These are phyloP conservation scores for Neolamprologus falcicula DNA, from an alignment of 2,113 vertebrate species.

Conservation along the genomic window DNA sequence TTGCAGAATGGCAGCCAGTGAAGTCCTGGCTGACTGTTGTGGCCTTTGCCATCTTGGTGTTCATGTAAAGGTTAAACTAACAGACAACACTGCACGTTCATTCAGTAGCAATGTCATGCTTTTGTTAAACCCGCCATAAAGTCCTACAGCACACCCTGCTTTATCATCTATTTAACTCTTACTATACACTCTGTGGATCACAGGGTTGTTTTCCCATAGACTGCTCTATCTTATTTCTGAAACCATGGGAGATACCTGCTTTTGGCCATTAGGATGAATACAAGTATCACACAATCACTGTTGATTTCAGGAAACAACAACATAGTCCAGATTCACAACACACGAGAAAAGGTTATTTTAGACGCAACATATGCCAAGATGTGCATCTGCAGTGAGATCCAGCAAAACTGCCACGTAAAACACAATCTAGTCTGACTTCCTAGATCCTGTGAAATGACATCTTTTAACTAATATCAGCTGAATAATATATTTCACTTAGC, in stretches of 20 bases:
- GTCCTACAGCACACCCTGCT: not conserved
- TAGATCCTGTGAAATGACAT: slow-evolving; percentile 64
- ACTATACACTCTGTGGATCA: not conserved
- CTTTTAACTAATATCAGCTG: slow-evolving; percentile 56
- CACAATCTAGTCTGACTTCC: slow-evolving; percentile 38
- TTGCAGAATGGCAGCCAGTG: not conserved
- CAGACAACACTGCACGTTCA: not conserved
- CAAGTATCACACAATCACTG: not conserved
- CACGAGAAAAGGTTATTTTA: slow-evolving; percentile 63
- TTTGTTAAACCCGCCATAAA: not conserved
- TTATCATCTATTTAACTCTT: not conserved
- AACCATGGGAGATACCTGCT: not conserved
- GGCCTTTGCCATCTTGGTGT: not conserved
- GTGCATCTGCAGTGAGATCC: slow-evolving; percentile 75
- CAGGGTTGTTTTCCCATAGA: not conserved
- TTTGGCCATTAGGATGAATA: not conserved
- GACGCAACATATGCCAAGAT: slow-evolving; percentile 72
- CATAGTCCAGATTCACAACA: slow-evolving; percentile 43
- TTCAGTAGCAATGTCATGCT: not conserved
- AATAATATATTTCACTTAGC: slow-evolving; percentile 42
- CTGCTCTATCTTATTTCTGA: not conserved
- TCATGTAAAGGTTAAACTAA: not conserved
- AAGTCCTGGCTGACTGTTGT: not conserved
- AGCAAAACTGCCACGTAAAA: slow-evolving; percentile 66
- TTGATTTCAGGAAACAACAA: not conserved